Conservation (phyloP, 2,797 vertebrate species). For the Halcyon smyrnensis region DNA sequence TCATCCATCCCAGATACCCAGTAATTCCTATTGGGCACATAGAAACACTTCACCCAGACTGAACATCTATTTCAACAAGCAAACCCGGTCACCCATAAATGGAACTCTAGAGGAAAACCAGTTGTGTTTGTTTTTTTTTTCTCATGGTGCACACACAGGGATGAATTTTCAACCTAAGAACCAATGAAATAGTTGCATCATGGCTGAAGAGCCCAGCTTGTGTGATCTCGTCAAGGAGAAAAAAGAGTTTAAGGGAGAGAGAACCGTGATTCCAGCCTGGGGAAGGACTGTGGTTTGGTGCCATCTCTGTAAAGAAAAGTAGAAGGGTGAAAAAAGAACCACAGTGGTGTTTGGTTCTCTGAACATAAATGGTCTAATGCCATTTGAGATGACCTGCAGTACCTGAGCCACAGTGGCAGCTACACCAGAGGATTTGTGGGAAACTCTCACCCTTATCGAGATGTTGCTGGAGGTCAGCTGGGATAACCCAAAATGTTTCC, state of each 20-base stretch:
- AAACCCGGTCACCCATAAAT: neutral
- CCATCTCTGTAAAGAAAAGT: neutral
- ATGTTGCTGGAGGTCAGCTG: neutral
- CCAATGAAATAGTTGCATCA: no score
- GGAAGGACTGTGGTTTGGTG: neutral
- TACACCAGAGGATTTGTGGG: neutral
- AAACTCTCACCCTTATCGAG: rapidly evolving
- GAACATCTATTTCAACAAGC: neutral
- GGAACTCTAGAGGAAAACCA: neutral
- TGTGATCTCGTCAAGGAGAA: neutral
- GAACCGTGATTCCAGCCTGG: neutral
- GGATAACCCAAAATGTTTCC: neutral
- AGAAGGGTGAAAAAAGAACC: neutral
- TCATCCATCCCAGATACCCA: neutral
- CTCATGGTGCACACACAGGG: neutral
- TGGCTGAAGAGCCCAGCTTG: neutral
- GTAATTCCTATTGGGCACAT: neutral
- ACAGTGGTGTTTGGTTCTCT: neutral
- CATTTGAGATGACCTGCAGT: neutral
- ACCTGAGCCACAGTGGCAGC: neutral
- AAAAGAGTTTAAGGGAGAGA: neutral
- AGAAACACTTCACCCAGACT: neutral
- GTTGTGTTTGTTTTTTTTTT: no score
- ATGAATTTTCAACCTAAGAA: neutral
- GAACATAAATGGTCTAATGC: neutral